Percentiles rank a stretch among this genome's conserved stretches.
Conservation (phyloP, 2,797 vertebrate species). For the Phataginus tetradactyla region DNA sequence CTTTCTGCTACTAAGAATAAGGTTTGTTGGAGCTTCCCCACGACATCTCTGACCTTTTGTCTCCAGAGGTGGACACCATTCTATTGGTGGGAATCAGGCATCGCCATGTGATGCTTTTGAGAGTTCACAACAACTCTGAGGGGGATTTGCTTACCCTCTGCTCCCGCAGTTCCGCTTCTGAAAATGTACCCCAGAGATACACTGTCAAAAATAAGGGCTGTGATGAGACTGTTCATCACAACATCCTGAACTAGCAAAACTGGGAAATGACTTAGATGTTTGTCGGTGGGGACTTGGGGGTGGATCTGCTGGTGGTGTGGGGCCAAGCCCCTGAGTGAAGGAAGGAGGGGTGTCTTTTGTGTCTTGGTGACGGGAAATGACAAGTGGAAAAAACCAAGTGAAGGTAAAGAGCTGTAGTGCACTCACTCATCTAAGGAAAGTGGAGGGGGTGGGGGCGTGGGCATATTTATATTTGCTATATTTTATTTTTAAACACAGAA, state of each 20-base stretch:
- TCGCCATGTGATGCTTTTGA: neutral
- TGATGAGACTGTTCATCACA: neutral
- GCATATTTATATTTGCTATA: neutral
- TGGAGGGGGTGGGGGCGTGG: no score
- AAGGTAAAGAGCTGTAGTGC: neutral
- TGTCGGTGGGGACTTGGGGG: neutral
- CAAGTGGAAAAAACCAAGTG: neutral
- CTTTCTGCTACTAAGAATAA: neutral
- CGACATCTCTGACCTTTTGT: neutral
- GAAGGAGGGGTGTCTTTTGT: neutral
- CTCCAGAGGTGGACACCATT: neutral
- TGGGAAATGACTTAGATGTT: neutral
- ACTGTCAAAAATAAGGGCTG: constrained; percentile 14
- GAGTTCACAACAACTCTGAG: neutral
- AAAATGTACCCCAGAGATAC: neutral
- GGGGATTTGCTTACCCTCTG: neutral
- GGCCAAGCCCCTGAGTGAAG: neutral
- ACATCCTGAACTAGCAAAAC: neutral
- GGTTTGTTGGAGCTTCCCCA: neutral
- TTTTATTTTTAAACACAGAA: neutral
- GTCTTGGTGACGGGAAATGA: neutral
- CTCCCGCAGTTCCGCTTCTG: neutral
- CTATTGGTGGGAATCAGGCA: neutral
- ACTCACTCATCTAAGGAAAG: neutral
- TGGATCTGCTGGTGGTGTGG: neutral